A percentile compares a stretch with the other conserved stretches of the same genome.
Evolutionary conservation across 2,113 vertebrate genomes (phyloP).

Genomic region (Conger conger): DNA sequence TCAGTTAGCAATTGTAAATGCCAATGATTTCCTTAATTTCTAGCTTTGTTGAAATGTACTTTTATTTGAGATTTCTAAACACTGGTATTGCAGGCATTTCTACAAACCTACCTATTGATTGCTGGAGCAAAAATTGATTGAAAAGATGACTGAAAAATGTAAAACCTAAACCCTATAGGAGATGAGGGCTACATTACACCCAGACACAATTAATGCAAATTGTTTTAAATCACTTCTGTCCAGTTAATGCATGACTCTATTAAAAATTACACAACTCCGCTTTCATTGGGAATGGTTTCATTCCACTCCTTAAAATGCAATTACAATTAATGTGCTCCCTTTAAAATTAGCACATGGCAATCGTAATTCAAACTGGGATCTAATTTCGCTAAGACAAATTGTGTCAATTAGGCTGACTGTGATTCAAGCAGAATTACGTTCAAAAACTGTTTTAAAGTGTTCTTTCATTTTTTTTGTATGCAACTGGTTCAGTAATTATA

Average conservation of each 20-base stretch:
- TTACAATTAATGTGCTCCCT: neutral
- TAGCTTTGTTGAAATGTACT: too few relatives aligned
- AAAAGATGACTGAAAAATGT: too few relatives aligned
- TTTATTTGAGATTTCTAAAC: too few relatives aligned
- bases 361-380: neutral
- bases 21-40: too few relatives aligned
- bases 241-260: neutral
- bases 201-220: too few relatives aligned
- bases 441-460: neutral
- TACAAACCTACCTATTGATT: too few relatives aligned
- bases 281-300: neutral
- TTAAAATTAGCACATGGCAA: slow-evolving; percentile 2
- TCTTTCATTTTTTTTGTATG: neutral
- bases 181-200: too few relatives aligned
- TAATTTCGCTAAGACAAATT: neutral
- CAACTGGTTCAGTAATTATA: neutral
- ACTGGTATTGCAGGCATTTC: too few relatives aligned
- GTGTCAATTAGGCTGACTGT: slow-evolving; percentile 8
- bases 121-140: too few relatives aligned
- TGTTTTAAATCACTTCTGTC: neutral
- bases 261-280: neutral
- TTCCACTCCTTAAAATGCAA: neutral
- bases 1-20: neutral
- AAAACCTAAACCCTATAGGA: too few relatives aligned
- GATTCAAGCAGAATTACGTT: neutral